Evolutionary conservation across 2,113 vertebrate genomes (phyloP).

Genomic region (Saguinus imperator): DNA sequence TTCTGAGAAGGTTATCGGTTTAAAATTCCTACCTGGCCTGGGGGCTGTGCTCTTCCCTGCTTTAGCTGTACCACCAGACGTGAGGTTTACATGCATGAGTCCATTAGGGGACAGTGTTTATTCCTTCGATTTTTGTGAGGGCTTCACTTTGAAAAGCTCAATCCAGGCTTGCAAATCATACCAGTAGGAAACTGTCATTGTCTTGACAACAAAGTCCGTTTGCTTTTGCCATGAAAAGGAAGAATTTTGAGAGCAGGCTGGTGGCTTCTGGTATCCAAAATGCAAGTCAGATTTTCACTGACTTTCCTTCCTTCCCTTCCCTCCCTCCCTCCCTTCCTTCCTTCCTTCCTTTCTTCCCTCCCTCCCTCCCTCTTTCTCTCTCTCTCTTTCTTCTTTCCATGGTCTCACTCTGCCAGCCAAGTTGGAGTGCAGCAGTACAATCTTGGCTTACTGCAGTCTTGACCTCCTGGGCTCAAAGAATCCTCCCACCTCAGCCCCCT

Average conservation of each 20-base stretch:
- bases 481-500: no score
- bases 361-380: fast-evolving
- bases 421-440: no score
- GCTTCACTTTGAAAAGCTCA: constrained; percentile 46
- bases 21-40: constrained; percentile 60
- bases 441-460: no score
- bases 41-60: constrained; percentile 33
- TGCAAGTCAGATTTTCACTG: background rate
- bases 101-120: constrained; percentile 44
- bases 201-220: background rate
- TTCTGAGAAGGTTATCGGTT: constrained; percentile 62
- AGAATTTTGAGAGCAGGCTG: background rate
- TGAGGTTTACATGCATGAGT: constrained; percentile 43
- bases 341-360: fast-evolving
- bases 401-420: no score
- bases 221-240: constrained; percentile 1
- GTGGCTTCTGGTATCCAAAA: background rate
- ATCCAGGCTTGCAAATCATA: constrained; percentile 25
- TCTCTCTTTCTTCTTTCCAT: no score
- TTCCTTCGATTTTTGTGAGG: constrained; percentile 1
- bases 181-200: constrained; percentile 28
- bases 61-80: background rate
- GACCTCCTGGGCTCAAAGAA: no score
- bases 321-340: fast-evolving
- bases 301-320: no score